Percentiles rank a stretch among this genome's conserved stretches.
These are phyloP conservation scores for Thera britannica DNA, from an alignment of 2,888 invertebrate genomes.

Conservation along the genomic window DNA sequence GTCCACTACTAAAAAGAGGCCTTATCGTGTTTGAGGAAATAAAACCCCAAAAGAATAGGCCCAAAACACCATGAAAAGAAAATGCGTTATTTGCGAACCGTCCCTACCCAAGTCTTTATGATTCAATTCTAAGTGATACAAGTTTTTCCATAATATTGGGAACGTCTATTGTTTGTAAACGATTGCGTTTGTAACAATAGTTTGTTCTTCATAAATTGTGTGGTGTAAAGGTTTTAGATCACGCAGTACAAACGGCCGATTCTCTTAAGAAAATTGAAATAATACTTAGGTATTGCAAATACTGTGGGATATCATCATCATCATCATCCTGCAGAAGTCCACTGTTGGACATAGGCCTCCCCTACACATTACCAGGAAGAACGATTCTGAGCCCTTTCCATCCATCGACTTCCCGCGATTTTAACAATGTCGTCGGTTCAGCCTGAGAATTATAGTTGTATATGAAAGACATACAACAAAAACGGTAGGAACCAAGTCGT, in stretches of 20 bases:
- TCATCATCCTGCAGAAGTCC: no score
- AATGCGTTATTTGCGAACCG: slow-evolving; percentile 11
- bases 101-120: slow-evolving; percentile 26
- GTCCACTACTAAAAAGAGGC: no score
- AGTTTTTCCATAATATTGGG: slow-evolving; percentile 35
- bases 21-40: background rate
- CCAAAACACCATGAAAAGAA: slow-evolving; percentile 1
- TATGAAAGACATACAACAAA: no score
- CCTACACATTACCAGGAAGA: no score
- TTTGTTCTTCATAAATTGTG: slow-evolving; percentile 18
- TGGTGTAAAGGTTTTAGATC: slow-evolving; percentile 15
- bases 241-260: background rate
- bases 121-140: slow-evolving; percentile 31
- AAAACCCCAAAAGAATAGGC: background rate
- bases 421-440: no score
- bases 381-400: no score
- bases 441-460: no score
- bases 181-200: slow-evolving; percentile 26
- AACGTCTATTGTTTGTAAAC: slow-evolving; percentile 34
- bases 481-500: no score
- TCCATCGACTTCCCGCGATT: no score
- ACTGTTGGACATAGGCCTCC: no score
- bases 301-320: no score
- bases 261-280: background rate
- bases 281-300: no score